Evolutionary conservation across 2,888 invertebrate species (phyloP).

Genomic region (Artemia sp.): DNA sequence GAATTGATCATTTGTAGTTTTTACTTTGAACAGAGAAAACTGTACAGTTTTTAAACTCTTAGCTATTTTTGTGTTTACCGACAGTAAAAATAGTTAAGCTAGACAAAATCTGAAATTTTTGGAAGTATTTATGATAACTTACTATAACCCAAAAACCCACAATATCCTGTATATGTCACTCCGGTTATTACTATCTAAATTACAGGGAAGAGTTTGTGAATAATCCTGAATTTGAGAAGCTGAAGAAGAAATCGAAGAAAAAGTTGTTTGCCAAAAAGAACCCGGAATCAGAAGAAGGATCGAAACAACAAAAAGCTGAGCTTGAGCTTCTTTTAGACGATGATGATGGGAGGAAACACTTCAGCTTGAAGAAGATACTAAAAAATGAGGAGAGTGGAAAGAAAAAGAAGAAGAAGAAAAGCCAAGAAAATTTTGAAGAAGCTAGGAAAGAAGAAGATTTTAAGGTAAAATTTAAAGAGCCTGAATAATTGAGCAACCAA

Average conservation of each 20-base stretch:
- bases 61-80: too few relatives aligned
- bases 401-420: constrained; percentile 28
- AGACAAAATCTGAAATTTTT: too few relatives aligned
- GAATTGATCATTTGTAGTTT: too few relatives aligned
- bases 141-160: too few relatives aligned
- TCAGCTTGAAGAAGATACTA: constrained; percentile 61
- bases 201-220: constrained; percentile 19
- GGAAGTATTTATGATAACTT: too few relatives aligned
- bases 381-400: constrained; percentile 37
- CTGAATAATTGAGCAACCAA: too few relatives aligned
- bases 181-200: neutral
- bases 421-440: constrained; percentile 36
- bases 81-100: too few relatives aligned
- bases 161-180: too few relatives aligned
- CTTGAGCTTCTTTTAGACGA: constrained; percentile 49
- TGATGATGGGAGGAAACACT: constrained; percentile 50
- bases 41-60: too few relatives aligned
- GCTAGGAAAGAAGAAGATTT: constrained; percentile 39
- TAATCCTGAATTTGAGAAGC: constrained; percentile 19
- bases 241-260: constrained; percentile 39
- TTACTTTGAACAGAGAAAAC: too few relatives aligned
- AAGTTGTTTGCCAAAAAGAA: constrained; percentile 29
- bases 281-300: constrained; percentile 31
- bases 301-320: constrained; percentile 39
- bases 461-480: constrained; percentile 26